Evolutionary conservation across 1,140 invertebrate genomes (phyloP).

Genomic region (Physella acuta): DNA sequence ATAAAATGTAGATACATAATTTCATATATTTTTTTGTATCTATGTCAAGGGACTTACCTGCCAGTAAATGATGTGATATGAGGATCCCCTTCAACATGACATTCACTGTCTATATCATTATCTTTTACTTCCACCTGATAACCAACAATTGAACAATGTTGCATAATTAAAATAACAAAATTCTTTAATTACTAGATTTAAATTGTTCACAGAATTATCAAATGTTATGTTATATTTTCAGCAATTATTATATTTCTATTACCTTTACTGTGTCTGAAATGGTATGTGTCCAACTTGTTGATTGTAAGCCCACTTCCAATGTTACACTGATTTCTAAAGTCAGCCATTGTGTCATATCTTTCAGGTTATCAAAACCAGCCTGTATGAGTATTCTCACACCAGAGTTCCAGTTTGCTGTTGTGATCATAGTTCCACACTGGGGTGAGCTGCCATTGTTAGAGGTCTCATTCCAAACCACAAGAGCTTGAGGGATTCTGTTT

Average conservation of each 20-base stretch:
- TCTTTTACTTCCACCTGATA: conserved; percentile 36
- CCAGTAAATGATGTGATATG: conserved; percentile 46
- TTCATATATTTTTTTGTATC: not conserved
- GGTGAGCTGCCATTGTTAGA: not conserved
- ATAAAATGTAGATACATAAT: too few relatives aligned
- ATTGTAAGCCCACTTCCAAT: too few relatives aligned
- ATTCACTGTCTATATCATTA: conserved; percentile 36
- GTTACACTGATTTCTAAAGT: conserved; percentile 19
- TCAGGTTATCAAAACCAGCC: conserved; percentile 35
- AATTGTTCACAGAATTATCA: too few relatives aligned
- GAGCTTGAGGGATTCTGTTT: conserved; percentile 30
- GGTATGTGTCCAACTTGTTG: too few relatives aligned
- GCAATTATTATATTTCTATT: too few relatives aligned
- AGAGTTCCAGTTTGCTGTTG: conserved; percentile 28
- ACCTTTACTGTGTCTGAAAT: too few relatives aligned
- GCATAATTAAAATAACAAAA: too few relatives aligned
- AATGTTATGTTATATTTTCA: too few relatives aligned
- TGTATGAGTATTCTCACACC: conserved; percentile 27
- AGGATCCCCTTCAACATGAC: conserved; percentile 42
- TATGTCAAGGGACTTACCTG: conserved; percentile 27
- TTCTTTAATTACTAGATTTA: too few relatives aligned
- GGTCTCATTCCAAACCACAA: conserved; percentile 25
- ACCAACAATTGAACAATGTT: too few relatives aligned
- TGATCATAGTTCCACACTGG: conserved; percentile 31
- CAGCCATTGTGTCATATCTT: conserved; percentile 30